Evolutionary conservation across 2,888 invertebrate genomes (phyloP).

Genomic region (Nematopogon swammerdamellus): DNA sequence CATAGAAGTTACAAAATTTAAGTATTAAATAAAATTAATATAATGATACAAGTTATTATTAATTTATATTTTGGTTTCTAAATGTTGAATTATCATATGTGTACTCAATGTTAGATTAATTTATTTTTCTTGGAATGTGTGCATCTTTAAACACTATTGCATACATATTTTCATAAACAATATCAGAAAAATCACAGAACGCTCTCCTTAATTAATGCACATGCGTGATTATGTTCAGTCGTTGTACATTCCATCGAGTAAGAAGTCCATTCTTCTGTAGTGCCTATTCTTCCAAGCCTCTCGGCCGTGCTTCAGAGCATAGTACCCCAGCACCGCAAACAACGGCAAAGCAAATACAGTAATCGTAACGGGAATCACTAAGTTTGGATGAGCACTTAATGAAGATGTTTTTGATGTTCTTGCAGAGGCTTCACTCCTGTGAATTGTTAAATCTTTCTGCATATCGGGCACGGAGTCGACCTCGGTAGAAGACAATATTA

Average conservation of each 20-base stretch:
- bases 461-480: constrained; percentile 17
- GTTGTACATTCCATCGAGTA: constrained; percentile 88
- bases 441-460: constrained; percentile 15
- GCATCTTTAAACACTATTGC: no score
- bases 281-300: constrained; percentile 86
- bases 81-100: no score
- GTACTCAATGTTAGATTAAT: no score
- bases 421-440: constrained; percentile 11
- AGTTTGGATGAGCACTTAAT: constrained; percentile 50
- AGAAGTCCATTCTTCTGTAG: constrained; percentile 83
- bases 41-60: no score
- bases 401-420: constrained; percentile 10
- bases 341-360: constrained; percentile 73
- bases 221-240: constrained; percentile 40
- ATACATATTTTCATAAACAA: no score
- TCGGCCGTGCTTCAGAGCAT: constrained; percentile 66
- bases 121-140: no score
- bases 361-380: constrained; percentile 72
- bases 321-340: constrained; percentile 64
- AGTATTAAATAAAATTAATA: no score
- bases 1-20: no score
- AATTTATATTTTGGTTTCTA: no score
- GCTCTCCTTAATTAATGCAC: no score
- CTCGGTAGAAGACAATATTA: constrained; percentile 24
- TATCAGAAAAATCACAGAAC: no score